Percentiles rank a stretch among this genome's conserved stretches.
These are phyloP conservation scores for Betta splendens DNA, from an alignment of 2,797 vertebrate species.

Conservation along the genomic window DNA sequence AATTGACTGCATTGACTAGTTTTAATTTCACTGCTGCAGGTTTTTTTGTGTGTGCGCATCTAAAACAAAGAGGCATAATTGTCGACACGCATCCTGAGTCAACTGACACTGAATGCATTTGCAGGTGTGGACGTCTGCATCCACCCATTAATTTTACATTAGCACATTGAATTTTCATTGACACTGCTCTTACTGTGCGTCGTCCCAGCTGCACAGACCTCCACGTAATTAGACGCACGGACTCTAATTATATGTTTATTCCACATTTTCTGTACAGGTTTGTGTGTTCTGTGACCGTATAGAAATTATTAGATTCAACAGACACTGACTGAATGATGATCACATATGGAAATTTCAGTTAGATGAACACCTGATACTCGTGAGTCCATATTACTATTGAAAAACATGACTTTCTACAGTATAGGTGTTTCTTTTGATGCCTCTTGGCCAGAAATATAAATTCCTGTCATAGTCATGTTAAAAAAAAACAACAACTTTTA, in stretches of 20 bases:
- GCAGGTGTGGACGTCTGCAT: constrained; percentile 19
- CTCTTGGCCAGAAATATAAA: constrained; percentile 2
- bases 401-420: not conserved
- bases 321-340: constrained; percentile 8
- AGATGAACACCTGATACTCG: constrained; percentile 19
- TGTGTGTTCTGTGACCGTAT: constrained; percentile 4
- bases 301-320: constrained; percentile 6
- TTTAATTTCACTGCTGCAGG: no score
- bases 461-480: not conserved
- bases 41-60: no score
- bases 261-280: no score
- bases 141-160: constrained; percentile 33
- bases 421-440: no score
- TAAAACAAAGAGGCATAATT: no score
- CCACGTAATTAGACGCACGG: no score
- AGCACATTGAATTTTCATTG: constrained; percentile 5
- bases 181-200: not conserved
- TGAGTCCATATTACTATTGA: not conserved
- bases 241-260: no score
- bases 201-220: not conserved
- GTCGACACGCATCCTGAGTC: constrained; percentile 8
- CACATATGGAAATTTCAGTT: constrained; percentile 8
- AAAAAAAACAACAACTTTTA: not conserved
- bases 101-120: constrained; percentile 1
- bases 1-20: no score